Conservation (phyloP, 2,888 invertebrate genomes). For the Hydrotaea cyrtoneurina region DNA sequence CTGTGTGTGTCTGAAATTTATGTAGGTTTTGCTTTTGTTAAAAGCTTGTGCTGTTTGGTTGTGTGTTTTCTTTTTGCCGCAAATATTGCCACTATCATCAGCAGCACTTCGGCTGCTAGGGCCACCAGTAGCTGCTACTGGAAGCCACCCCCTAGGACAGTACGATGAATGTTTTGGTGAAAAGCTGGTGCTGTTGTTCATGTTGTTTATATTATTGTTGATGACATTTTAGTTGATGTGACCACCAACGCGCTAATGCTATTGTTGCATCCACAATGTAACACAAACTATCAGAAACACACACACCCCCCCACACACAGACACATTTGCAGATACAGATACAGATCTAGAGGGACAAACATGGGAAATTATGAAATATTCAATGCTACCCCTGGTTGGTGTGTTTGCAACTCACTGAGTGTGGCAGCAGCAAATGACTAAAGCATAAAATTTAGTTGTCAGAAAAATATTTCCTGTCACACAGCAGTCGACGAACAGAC, state of each 20-base stretch:
- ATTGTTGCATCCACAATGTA: slow-evolving; percentile 38
- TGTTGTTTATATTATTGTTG: slow-evolving; percentile 53
- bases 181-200: not conserved
- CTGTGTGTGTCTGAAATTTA: slow-evolving; percentile 19
- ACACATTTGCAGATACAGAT: not conserved
- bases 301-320: not conserved
- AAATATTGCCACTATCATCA: slow-evolving; percentile 19
- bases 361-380: slow-evolving; percentile 51
- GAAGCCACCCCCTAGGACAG: not conserved
- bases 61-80: not conserved
- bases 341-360: slow-evolving; percentile 15
- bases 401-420: not conserved
- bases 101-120: not conserved
- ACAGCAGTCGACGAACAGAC: not conserved
- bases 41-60: not conserved
- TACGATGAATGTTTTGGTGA: too few relatives aligned
- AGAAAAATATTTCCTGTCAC: slow-evolving; percentile 57
- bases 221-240: slow-evolving; percentile 61
- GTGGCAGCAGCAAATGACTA: slow-evolving; percentile 34
- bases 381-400: slow-evolving; percentile 25
- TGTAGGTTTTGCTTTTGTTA: slow-evolving; percentile 22
- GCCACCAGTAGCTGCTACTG: not conserved
- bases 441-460: slow-evolving; percentile 59
- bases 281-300: slow-evolving; percentile 24
- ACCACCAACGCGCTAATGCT: slow-evolving; percentile 49